phyloP scores from a whole-genome alignment of 2,888 invertebrate genomes.

The Anagyrus pseudococci region DNA sequence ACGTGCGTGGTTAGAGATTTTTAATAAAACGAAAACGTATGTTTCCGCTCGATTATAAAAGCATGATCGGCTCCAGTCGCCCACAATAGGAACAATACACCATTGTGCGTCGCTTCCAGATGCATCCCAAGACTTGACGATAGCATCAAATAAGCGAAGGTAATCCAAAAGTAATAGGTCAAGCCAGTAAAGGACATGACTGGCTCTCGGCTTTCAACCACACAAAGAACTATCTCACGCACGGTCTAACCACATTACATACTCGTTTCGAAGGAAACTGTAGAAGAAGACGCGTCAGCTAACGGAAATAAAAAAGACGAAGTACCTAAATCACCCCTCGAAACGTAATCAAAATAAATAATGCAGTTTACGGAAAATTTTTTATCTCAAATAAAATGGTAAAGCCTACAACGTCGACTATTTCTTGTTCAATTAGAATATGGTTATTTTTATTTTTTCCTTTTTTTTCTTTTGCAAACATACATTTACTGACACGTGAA shows the following conservation, averaged over 20 bases:
- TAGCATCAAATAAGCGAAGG: background rate
- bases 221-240: background rate
- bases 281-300: background rate
- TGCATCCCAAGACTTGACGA: too few relatives aligned
- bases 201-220: background rate
- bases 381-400: slow-evolving; percentile 17
- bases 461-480: too few relatives aligned
- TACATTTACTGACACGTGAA: too few relatives aligned
- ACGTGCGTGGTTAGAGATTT: too few relatives aligned
- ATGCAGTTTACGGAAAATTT: slow-evolving; percentile 23
- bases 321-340: background rate
- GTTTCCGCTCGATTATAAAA: too few relatives aligned
- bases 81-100: too few relatives aligned
- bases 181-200: background rate
- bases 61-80: too few relatives aligned
- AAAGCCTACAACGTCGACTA: slow-evolving; percentile 1
- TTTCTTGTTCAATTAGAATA: background rate
- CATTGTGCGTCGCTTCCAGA: too few relatives aligned
- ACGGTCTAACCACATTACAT: background rate
- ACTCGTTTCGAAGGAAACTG: background rate
- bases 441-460: too few relatives aligned
- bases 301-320: background rate
- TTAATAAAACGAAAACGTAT: too few relatives aligned
- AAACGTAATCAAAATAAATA: slow-evolving; percentile 16
- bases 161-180: slow-evolving; percentile 6